Percentiles rank a stretch among this genome's conserved stretches.
Conservation (phyloP, 2,888 invertebrate species). For the Campoletis raptor region DNA sequence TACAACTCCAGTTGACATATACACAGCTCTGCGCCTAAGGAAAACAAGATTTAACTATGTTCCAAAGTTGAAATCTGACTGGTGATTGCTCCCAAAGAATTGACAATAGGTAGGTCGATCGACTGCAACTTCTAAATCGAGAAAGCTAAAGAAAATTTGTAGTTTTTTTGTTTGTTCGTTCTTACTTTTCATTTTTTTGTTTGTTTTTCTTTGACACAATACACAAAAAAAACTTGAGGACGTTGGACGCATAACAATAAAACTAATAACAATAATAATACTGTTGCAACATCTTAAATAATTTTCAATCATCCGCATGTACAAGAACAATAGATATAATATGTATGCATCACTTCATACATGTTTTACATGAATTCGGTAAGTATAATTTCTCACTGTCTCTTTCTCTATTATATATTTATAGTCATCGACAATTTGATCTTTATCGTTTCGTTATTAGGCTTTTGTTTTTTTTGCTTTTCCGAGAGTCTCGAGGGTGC, state of each 20-base stretch:
- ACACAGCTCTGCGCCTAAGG: slow-evolving; percentile 83
- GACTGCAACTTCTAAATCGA: slow-evolving; percentile 79
- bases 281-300: slow-evolving; percentile 43
- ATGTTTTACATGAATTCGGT: slow-evolving; percentile 38
- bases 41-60: slow-evolving; percentile 76
- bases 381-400: slow-evolving; percentile 56
- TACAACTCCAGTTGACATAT: slow-evolving; percentile 83
- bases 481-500: slow-evolving; percentile 54
- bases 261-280: slow-evolving; percentile 33
- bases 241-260: slow-evolving; percentile 40
- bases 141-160: slow-evolving; percentile 56
- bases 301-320: slow-evolving; percentile 44
- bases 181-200: slow-evolving; percentile 77
- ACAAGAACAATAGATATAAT: slow-evolving; percentile 29
- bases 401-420: slow-evolving; percentile 54
- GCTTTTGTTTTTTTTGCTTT: slow-evolving; percentile 48
- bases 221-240: slow-evolving; percentile 49
- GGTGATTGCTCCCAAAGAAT: slow-evolving; percentile 83
- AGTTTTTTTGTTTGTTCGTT: slow-evolving; percentile 57
- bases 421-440: slow-evolving; percentile 65
- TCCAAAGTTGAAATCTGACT: slow-evolving; percentile 82
- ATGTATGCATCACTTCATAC: slow-evolving; percentile 8
- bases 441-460: slow-evolving; percentile 51
- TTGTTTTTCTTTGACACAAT: slow-evolving; percentile 57
- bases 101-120: slow-evolving; percentile 79